These are phyloP conservation scores for Channa argus DNA, from an alignment of 2,113 vertebrate genomes.

Conservation along the genomic window DNA sequence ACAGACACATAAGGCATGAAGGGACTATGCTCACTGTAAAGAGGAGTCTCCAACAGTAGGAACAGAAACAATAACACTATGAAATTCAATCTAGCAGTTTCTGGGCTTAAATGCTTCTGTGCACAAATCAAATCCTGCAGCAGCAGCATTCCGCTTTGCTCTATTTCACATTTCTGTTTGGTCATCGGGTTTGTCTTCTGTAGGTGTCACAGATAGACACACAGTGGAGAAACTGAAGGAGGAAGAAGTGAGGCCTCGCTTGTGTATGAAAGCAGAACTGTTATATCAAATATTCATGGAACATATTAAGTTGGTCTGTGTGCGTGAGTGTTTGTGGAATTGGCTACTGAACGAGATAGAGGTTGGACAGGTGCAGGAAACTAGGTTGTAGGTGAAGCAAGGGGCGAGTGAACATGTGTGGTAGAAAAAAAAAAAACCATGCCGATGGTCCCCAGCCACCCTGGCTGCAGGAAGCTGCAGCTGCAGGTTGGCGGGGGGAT, in stretches of 20 bases:
- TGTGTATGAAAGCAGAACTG: slow-evolving; percentile 22
- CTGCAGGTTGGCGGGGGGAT: neutral
- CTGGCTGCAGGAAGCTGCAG: slow-evolving; percentile 4
- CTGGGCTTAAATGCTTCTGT: neutral
- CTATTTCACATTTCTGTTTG: slow-evolving; percentile 17
- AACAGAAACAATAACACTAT: neutral
- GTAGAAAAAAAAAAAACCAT: slow-evolving; percentile 24
- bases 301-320: slow-evolving; percentile 22
- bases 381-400: slow-evolving; percentile 28
- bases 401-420: neutral
- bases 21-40: neutral
- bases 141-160: neutral
- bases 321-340: slow-evolving; percentile 20
- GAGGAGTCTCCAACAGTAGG: no score
- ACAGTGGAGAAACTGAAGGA: slow-evolving; percentile 68
- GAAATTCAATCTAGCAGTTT: neutral
- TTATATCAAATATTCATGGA: slow-evolving; percentile 43
- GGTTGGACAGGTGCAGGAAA: slow-evolving; percentile 41
- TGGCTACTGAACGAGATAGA: neutral
- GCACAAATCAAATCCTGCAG: neutral
- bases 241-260: slow-evolving; percentile 26
- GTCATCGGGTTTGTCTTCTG: slow-evolving; percentile 30
- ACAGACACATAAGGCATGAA: neutral
- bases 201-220: slow-evolving; percentile 28
- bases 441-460: neutral